A percentile compares a stretch with the other conserved stretches of the same genome.
These are phyloP conservation scores for Hymenopus coronatus DNA, from an alignment of 2,888 invertebrate species.

Conservation along the genomic window DNA sequence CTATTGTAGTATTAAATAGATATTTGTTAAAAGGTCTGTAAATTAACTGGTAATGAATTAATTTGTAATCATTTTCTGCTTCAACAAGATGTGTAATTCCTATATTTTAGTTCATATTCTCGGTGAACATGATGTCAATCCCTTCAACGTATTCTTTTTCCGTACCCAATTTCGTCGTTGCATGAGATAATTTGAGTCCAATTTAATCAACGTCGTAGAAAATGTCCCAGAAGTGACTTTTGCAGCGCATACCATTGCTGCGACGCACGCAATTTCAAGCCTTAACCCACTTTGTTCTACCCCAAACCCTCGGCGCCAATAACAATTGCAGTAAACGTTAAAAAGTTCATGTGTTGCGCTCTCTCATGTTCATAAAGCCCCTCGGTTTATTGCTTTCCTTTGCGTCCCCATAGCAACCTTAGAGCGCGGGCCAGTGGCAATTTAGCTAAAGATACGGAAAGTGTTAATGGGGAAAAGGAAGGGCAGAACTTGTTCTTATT, in stretches of 20 bases:
- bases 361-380: background rate
- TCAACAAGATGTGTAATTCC: too few species aligned
- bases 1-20: too few species aligned
- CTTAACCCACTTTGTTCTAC: background rate
- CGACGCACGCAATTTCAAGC: background rate
- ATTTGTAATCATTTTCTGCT: too few species aligned
- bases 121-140: too few species aligned
- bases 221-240: background rate
- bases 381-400: background rate
- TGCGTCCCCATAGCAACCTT: background rate
- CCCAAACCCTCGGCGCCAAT: background rate
- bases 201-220: background rate
- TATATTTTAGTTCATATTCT: too few species aligned
- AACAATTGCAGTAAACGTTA: conserved; percentile 6
- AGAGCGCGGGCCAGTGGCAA: background rate
- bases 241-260: background rate
- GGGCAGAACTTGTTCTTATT: background rate
- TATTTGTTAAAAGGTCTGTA: too few species aligned
- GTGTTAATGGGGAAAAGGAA: background rate
- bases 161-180: background rate
- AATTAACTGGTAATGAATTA: too few species aligned
- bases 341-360: background rate
- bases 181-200: background rate
- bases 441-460: background rate
- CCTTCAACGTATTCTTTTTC: background rate